Base-by-base conservation (phyloP, 2,113 vertebrate species). In the Perca schrenkii region DNA sequence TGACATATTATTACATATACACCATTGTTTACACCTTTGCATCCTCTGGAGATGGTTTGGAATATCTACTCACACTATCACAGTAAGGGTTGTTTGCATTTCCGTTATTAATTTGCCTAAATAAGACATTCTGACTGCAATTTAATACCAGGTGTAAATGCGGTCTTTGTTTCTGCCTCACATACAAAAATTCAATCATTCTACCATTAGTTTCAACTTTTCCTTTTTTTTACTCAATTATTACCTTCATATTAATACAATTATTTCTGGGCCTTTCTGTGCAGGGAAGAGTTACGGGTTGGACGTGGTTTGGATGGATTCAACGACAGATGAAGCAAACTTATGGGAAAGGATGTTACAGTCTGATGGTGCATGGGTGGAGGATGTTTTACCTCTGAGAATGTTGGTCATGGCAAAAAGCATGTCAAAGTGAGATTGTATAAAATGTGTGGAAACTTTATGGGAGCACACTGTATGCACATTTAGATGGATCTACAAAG, bases 231-330 rank as follows among this genome's bases (percentile, higher is more conserved):
- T 47, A 34, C 52, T 52, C 28, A 62, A 1, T 49, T 10, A 53
- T 46, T 46, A 47, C 52, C 36, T 66, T 47, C 22, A 56, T 53
- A n/a, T 10, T 52, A 22, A 21, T 6, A 46, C 70, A 34, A 61
- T 65, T 2, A 43, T 64, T 57, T 46, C 11, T 84, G 22, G 74
- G 19, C 13, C 56, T 88, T 8, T 91, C 61, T 78, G 2, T 89
- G 63, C 88, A 99, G 98, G 98, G 40, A 96, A 95, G 94, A 98
- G 97, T 90, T 98, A 98, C 11, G 97, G 97, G 16, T 93, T 94
- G 52, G 88, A 91, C 1, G 98, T 97, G 57, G 94, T 93, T 22
- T 99, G 98, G 98, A 99, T 99, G 98, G 98, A 99, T 89, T 99
- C 98, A 2, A 97, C 94, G 0, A 70, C 91, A 66, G 95, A 93